A percentile compares a stretch with the other conserved stretches of the same genome.
Conservation (phyloP, 2,113 vertebrate genomes). For the Gambusia affinis region DNA sequence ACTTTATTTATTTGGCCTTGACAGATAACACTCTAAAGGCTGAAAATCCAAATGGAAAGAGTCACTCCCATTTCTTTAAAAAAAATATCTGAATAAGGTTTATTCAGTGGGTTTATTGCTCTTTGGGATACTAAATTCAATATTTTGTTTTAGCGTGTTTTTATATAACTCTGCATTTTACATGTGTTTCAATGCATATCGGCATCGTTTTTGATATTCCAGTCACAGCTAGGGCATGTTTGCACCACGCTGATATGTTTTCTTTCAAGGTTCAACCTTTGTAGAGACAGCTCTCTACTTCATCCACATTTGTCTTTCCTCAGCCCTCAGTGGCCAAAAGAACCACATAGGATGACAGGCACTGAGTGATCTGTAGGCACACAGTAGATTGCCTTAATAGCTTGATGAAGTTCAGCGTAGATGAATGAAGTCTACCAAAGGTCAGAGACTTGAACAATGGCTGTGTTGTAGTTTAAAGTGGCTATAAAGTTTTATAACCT, state of each 20-base stretch:
- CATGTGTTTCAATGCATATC: background rate
- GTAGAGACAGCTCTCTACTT: conserved; percentile 15
- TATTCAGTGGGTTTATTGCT: too few species aligned
- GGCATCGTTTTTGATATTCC: background rate
- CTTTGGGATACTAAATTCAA: background rate
- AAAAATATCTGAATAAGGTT: background rate
- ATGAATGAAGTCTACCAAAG: conserved; percentile 47
- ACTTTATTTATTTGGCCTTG: too few species aligned
- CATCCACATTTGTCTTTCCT: conserved; percentile 16
- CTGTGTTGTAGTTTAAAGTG: conserved; percentile 14
- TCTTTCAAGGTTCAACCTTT: conserved; percentile 39
- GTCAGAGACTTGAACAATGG: conserved; percentile 35
- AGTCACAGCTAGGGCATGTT: background rate
- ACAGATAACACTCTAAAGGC: too few species aligned
- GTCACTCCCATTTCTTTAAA: background rate
- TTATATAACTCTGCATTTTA: background rate
- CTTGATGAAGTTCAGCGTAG: conserved; percentile 5
- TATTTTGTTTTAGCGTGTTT: background rate
- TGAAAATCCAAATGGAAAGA: too few species aligned
- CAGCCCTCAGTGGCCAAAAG: conserved; percentile 35
- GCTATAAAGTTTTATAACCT: conserved; percentile 21
- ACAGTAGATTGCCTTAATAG: conserved; percentile 25
- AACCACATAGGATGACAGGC: conserved; percentile 26
- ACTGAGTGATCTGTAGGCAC: conserved; percentile 31
- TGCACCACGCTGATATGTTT: conserved; percentile 1